A percentile compares a stretch with the other conserved stretches of the same genome.
phyloP scores from a whole-genome alignment of 35 echinoderm and acorn worm genomes.

The Heliocidaris erythrogramma region DNA sequence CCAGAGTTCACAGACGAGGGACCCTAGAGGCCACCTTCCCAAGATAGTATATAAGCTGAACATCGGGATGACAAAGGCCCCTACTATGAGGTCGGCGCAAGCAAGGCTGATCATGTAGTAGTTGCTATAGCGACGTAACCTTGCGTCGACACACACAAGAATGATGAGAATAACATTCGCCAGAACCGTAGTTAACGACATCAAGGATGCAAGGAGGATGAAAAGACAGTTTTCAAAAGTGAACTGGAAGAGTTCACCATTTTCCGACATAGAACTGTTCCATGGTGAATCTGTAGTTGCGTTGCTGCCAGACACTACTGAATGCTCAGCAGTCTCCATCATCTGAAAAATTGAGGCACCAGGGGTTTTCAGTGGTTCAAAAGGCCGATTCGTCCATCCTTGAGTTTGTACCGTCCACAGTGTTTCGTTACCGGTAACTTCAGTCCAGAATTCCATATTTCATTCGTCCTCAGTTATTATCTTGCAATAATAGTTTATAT shows the following conservation, averaged over 20 bases:
- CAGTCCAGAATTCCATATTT: background rate
- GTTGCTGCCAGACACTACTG: background rate
- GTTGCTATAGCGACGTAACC: constrained; percentile 61
- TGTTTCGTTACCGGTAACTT: background rate
- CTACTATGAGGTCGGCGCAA: constrained; percentile 66
- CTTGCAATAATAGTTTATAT: too few species aligned
- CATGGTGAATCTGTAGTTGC: background rate
- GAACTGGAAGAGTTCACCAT: background rate
- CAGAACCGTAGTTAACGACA: constrained; percentile 35
- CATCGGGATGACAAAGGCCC: constrained; percentile 64
- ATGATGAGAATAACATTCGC: constrained; percentile 65
- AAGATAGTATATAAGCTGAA: constrained; percentile 55
- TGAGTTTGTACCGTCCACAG: background rate
- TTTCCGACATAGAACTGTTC: background rate
- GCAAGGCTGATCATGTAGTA: constrained; percentile 76
- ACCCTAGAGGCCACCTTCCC: constrained; percentile 64
- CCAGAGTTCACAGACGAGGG: constrained; percentile 68
- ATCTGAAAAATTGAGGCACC: background rate
- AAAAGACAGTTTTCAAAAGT: constrained; percentile 16
- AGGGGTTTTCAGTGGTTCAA: background rate
- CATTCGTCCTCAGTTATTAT: too few species aligned
- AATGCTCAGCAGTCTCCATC: background rate
- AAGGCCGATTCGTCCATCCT: background rate
- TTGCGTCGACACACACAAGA: constrained; percentile 49
- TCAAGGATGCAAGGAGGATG: background rate